Evolutionary conservation across 2,797 vertebrate genomes (phyloP).

Genomic region (Odontamblyopus lacepedii): DNA sequence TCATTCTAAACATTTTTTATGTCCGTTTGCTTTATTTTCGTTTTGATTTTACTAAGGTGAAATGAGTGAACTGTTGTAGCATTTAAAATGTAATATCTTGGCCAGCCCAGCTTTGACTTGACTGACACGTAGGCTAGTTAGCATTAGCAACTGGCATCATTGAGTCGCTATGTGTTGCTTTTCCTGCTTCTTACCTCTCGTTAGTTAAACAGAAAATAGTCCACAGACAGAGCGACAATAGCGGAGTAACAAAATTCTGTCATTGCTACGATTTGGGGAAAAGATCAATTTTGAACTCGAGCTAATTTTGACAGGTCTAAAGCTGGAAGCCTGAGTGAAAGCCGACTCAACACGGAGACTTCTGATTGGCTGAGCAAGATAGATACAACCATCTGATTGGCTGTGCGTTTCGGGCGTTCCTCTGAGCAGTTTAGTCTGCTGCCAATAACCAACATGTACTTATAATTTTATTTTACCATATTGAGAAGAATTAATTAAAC

Average conservation of each 20-base stretch:
- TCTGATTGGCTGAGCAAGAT: slow-evolving; percentile 60
- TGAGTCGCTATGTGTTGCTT: neutral
- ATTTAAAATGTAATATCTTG: neutral
- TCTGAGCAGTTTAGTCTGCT: neutral
- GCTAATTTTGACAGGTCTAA: slow-evolving; percentile 35
- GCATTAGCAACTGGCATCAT: neutral
- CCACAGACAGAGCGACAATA: slow-evolving; percentile 44
- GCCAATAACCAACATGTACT: too few relatives aligned
- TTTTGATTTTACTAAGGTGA: neutral
- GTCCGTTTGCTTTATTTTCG: too few relatives aligned
- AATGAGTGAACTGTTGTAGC: too few relatives aligned
- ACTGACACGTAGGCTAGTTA: slow-evolving; percentile 50
- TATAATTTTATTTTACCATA: too few relatives aligned
- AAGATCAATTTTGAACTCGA: neutral
- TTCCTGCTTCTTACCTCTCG: slow-evolving; percentile 69
- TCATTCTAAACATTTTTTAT: neutral
- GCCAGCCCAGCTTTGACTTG: slow-evolving; percentile 23
- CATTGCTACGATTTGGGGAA: slow-evolving; percentile 55
- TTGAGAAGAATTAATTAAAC: too few relatives aligned
- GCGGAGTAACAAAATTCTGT: slow-evolving; percentile 37
- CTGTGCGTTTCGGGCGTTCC: neutral
- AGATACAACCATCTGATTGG: slow-evolving; percentile 62
- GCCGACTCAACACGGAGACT: slow-evolving; percentile 27
- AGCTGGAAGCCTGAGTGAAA: slow-evolving; percentile 23
- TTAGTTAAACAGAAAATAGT: slow-evolving; percentile 68